phyloP scores from a whole-genome alignment of 1,140 invertebrate genomes.

The Hycleus phaleratus region DNA sequence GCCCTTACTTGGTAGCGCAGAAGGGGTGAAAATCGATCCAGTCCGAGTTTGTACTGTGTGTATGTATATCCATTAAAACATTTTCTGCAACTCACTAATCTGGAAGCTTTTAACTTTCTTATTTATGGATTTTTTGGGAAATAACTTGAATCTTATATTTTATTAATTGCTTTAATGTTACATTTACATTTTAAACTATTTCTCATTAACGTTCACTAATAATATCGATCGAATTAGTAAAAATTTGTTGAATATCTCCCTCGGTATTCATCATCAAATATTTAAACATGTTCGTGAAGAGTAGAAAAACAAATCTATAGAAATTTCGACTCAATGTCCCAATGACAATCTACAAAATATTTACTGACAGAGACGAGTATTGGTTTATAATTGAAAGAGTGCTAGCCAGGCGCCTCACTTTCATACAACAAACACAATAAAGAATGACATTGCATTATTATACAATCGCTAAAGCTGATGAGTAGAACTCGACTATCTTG shows the following conservation, averaged over 20 bases:
- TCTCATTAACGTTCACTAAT: too few species aligned
- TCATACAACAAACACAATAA: conserved; percentile 26
- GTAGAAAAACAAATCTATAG: too few species aligned
- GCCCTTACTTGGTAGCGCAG: conserved; percentile 14
- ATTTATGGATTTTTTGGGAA: conserved; percentile 11
- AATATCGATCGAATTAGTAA: background rate
- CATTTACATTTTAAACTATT: too few species aligned
- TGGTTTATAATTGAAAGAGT: conserved; percentile 16
- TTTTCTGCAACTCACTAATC: conserved; percentile 27
- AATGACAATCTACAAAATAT: conserved; percentile 16
- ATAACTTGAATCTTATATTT: background rate
- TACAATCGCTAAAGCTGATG: conserved; percentile 29
- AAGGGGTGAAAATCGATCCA: conserved; percentile 22
- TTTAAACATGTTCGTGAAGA: too few species aligned
- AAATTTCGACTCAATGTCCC: conserved; percentile 7
- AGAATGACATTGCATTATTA: conserved; percentile 31
- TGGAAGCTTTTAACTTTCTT: conserved; percentile 27
- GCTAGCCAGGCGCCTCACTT: conserved; percentile 20
- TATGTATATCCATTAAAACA: conserved; percentile 24
- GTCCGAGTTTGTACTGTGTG: conserved; percentile 11
- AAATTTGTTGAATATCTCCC: background rate
- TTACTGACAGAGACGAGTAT: conserved; percentile 16
- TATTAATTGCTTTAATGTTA: too few species aligned
- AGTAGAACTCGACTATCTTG: conserved; percentile 27
- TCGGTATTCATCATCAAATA: background rate